Conservation (phyloP, 2,888 invertebrate species). For the Eupithecia insigniata region DNA sequence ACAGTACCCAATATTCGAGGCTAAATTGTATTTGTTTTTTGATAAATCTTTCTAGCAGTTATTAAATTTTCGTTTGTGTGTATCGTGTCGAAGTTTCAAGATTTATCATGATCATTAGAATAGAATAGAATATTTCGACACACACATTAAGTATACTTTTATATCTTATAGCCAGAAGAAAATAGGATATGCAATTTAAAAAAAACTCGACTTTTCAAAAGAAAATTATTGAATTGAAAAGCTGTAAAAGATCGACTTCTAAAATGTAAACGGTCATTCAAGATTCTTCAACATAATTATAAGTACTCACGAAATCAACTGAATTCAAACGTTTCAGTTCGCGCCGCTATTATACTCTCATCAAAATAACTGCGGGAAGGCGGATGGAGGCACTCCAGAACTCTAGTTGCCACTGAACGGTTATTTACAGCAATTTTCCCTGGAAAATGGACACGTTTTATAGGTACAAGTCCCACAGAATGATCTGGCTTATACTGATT, state of each 20-base stretch:
- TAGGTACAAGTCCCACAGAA: background rate
- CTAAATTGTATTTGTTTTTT: constrained; percentile 9
- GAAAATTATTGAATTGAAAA: background rate
- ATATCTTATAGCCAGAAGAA: too few relatives aligned
- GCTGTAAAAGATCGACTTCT: background rate
- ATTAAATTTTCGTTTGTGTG: background rate
- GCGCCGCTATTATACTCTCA: constrained; percentile 61
- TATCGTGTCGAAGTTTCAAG: background rate
- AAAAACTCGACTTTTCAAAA: too few relatives aligned
- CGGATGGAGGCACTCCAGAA: constrained; percentile 40
- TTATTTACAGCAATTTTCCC: constrained; percentile 63
- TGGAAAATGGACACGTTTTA: constrained; percentile 40
- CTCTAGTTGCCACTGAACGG: constrained; percentile 58
- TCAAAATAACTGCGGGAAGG: constrained; percentile 53
- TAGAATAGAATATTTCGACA: too few relatives aligned
- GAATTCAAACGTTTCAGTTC: constrained; percentile 46
- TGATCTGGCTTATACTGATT: background rate
- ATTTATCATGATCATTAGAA: too few relatives aligned
- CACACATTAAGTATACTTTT: too few relatives aligned
- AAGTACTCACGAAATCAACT: constrained; percentile 41
- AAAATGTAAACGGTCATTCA: constrained; percentile 3
- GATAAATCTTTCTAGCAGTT: background rate
- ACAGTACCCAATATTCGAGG: background rate
- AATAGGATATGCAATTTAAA: too few relatives aligned
- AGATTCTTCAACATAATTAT: constrained; percentile 2